Evolutionary conservation across 2,888 invertebrate species (phyloP).

Genomic region (Drosophila atripex): DNA sequence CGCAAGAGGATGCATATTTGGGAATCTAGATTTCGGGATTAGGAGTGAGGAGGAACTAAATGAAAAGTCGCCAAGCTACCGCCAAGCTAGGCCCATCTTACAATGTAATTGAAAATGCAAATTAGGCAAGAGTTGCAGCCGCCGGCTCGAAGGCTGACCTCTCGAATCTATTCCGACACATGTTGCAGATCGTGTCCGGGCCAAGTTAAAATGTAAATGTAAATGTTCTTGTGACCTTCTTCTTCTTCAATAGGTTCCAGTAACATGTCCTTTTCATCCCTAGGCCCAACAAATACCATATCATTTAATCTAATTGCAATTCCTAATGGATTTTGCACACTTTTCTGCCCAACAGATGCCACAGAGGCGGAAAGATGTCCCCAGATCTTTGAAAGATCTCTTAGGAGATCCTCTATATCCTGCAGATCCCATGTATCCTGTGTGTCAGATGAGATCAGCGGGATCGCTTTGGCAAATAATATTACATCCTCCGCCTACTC

Average conservation of each 20-base stretch:
- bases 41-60: neutral
- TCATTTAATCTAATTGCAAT: slow-evolving; percentile 59
- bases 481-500: slow-evolving; percentile 34
- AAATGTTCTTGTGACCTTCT: no score
- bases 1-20: neutral
- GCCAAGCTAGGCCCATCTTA: no score
- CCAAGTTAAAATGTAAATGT: slow-evolving; percentile 49
- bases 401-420: slow-evolving; percentile 51
- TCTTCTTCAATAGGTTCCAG: no score
- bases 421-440: slow-evolving; percentile 15
- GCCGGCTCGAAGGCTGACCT: neutral
- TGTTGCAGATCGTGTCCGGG: slow-evolving; percentile 31
- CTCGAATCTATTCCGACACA: slow-evolving; percentile 6
- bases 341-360: slow-evolving; percentile 53
- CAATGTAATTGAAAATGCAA: slow-evolving; percentile 24
- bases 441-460: slow-evolving; percentile 6
- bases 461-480: slow-evolving; percentile 51
- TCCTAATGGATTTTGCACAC: slow-evolving; percentile 76
- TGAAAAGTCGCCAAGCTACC: neutral
- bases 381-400: slow-evolving; percentile 14
- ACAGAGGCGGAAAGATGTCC: slow-evolving; percentile 31
- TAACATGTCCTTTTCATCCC: neutral
- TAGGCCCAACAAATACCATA: neutral
- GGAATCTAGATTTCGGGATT: neutral
- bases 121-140: neutral